These are phyloP conservation scores for Sebastes aleutianus DNA, from an alignment of 2,797 vertebrate species.

Conservation along the genomic window DNA sequence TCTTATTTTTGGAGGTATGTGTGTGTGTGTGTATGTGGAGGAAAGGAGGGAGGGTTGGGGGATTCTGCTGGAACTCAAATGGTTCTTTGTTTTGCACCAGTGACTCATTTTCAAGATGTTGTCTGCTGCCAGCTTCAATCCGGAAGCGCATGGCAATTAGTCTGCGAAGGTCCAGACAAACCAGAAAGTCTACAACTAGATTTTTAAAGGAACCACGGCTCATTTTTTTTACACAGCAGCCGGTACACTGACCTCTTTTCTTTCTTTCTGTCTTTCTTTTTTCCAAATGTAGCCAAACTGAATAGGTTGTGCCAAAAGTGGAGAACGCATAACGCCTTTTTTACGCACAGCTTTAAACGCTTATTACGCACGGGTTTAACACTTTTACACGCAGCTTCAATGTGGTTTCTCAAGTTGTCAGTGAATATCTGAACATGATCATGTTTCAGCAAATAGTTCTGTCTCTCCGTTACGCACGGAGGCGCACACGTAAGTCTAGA, in stretches of 20 bases:
- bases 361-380: conserved; percentile 49
- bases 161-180: conserved; percentile 97
- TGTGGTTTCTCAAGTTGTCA: conserved; percentile 9
- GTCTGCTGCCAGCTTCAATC: conserved; percentile 99
- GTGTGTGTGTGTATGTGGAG: background rate
- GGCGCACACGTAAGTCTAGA: background rate
- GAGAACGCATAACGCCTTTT: background rate
- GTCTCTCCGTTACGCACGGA: background rate
- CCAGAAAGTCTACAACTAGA: conserved; percentile 86
- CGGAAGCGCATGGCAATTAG: conserved; percentile 99
- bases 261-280: background rate
- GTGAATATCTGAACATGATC: background rate
- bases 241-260: background rate
- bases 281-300: background rate
- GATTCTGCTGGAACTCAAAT: conserved; percentile 75
- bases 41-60: background rate
- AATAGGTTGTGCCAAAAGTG: background rate
- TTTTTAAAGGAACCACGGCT: conserved; percentile 78
- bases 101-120: conserved; percentile 99
- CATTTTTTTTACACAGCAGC: conserved; percentile 38
- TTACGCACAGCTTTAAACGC: conserved; percentile 7
- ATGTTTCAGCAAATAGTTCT: background rate
- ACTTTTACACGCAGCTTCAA: conserved; percentile 2
- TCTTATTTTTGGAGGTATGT: conserved; percentile 28
- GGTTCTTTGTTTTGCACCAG: conserved; percentile 95